Evolutionary conservation across 92 coral and sea anemone genomes (phyloP), one percentile per base, ranked within the genome.

Genomic region (Parazoanthus swiftii): DNA sequence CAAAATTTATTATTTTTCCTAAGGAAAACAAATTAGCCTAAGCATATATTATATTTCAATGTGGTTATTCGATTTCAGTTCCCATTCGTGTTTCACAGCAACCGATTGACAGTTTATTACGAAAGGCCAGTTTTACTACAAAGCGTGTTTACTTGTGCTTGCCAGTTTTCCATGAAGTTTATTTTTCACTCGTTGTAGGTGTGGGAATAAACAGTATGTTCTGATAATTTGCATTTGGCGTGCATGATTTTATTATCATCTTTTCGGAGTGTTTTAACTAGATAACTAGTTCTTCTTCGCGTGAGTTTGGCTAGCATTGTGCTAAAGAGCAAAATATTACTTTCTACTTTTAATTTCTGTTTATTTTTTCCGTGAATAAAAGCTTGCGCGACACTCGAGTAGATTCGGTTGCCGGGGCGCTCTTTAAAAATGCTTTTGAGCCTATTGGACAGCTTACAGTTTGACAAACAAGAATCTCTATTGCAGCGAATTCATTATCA

Each of bases 151-250:
- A 76, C 35, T 18, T 21, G 25, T 37, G 79, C 51, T 76, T 1
- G 46, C 14, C 51, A 8, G 79, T 39, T 76, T 76, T 76, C 35
- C 13, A 7, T 76, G 54, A 15, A 23, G 79, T 76, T 36, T 76
- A 39, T 39, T 76, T 29, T 76, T n/a, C 10, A 44, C 46, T 37
- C 79, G 0, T n/a, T 14, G 48, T 76, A 16, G 79, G 79, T 76
- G 79, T 76, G 79, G 29, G 79, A 76, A 76, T 44, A 76, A 76
- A 76, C 79, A 76, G 54, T 33, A 76, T 36, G 4, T 42, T 18
- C 77, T 74, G 7, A 13, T 35, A 35, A 73, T 37, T 75, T 75
- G 79, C 51, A 75, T 75, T 75, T 37, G 23, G 3, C 14, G 79
- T 20, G 48, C 13, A 26, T 35, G 44, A 76, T 6, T 21, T 38